phyloP scores from a whole-genome alignment of 2,797 vertebrate species.

The Lophotriccus pileatus region DNA sequence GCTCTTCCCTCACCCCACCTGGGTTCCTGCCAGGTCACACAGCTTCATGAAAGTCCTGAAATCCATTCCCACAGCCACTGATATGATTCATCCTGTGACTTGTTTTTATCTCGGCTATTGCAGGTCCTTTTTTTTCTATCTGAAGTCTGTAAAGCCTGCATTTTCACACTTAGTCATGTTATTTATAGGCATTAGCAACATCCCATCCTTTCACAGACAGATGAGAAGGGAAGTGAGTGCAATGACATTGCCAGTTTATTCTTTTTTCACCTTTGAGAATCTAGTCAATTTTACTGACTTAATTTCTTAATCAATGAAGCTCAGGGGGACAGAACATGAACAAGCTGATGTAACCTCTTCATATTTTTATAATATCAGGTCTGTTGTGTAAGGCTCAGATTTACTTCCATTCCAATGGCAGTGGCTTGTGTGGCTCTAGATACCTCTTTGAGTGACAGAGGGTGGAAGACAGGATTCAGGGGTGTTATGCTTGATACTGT shows the following conservation, averaged over 20 bases:
- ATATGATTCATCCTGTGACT: constrained; percentile 46
- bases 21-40: constrained; percentile 16
- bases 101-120: background rate
- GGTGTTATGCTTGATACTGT: background rate
- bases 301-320: background rate
- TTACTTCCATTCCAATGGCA: background rate
- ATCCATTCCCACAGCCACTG: constrained; percentile 15
- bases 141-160: background rate
- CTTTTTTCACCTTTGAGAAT: background rate
- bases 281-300: background rate
- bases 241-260: background rate
- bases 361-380: background rate
- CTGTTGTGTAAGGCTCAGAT: background rate
- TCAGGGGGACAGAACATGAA: background rate
- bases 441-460: background rate
- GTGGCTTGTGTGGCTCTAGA: background rate
- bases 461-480: background rate
- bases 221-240: background rate
- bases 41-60: constrained; percentile 15
- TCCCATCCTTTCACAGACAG: background rate
- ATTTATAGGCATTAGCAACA: background rate
- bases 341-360: background rate
- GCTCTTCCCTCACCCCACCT: background rate
- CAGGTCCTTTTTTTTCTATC: background rate
- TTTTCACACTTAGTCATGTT: background rate